Evolutionary conservation across 2,888 invertebrate genomes (phyloP).

Genomic region (Aleiodes alternator): DNA sequence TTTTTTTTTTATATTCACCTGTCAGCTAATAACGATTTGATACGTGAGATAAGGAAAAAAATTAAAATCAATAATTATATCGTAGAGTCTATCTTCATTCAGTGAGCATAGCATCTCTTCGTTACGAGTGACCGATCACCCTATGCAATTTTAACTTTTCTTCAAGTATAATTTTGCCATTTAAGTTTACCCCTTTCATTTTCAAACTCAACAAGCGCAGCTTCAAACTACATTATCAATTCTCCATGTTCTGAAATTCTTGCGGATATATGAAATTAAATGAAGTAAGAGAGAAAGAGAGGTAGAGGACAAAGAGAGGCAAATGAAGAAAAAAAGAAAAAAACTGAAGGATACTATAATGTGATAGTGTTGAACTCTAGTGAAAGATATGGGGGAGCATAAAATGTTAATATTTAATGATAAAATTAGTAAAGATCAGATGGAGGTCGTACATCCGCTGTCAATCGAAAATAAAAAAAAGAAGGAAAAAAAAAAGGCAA

Average conservation of each 20-base stretch:
- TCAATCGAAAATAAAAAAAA: slow-evolving; percentile 27
- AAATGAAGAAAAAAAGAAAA: neutral
- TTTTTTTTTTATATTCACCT: slow-evolving; percentile 18
- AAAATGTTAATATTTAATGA: slow-evolving; percentile 31
- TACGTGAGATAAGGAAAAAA: too few species aligned
- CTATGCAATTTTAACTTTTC: slow-evolving; percentile 4
- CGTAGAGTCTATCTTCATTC: too few species aligned
- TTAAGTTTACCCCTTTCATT: neutral
- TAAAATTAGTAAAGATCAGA: slow-evolving; percentile 40
- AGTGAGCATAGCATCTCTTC: too few species aligned
- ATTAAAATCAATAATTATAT: too few species aligned
- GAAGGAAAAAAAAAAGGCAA: neutral
- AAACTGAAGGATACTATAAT: neutral
- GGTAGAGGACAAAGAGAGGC: too few species aligned
- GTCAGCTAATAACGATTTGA: neutral
- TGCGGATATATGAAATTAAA: neutral
- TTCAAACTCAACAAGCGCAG: slow-evolving; percentile 16
- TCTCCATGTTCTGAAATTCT: neutral
- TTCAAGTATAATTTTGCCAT: slow-evolving; percentile 20
- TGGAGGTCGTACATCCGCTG: slow-evolving; percentile 45
- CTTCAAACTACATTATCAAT: slow-evolving; percentile 15
- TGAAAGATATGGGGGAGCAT: neutral
- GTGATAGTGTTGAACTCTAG: neutral
- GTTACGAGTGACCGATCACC: slow-evolving; percentile 10
- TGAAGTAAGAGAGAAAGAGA: slow-evolving; percentile 7